phyloP scores from a whole-genome alignment of 2,797 vertebrate genomes.

The Darevskia nairensis region DNA sequence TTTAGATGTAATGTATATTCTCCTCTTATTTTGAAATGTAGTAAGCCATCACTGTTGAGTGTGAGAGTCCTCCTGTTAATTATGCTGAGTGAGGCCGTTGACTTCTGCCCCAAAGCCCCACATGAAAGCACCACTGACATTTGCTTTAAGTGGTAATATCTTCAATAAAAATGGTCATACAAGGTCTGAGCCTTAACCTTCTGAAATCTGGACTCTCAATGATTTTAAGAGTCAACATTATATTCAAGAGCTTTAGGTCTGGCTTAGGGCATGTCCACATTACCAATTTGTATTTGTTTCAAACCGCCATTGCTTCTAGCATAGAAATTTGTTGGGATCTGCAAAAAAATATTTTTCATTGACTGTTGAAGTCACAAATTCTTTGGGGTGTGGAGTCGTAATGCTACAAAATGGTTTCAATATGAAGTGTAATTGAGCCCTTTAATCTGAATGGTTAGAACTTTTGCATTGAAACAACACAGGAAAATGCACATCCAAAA shows the following conservation, averaged over 20 bases:
- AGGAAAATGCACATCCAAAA: slow-evolving; percentile 47
- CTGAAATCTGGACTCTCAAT: background rate
- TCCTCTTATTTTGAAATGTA: no score
- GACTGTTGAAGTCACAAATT: background rate
- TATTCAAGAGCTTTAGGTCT: slow-evolving; percentile 3
- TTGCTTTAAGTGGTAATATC: background rate
- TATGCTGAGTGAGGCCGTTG: no score
- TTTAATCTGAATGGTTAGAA: slow-evolving; percentile 16
- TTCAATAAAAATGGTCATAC: background rate
- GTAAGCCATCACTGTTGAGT: no score
- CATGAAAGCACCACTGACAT: no score
- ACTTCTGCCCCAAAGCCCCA: no score
- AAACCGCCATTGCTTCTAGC: background rate
- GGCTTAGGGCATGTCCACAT: background rate
- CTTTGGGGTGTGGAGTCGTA: background rate
- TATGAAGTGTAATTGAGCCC: slow-evolving; percentile 10
- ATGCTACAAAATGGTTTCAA: background rate
- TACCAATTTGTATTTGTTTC: background rate
- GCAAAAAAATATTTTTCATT: background rate
- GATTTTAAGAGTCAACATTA: background rate
- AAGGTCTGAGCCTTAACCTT: background rate
- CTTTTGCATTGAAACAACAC: slow-evolving; percentile 27
- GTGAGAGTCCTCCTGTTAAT: no score
- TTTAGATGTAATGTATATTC: no score
- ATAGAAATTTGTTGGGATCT: background rate